These are phyloP conservation scores for Carcharodon carcharias DNA, from an alignment of 2,797 vertebrate species.

Conservation along the genomic window DNA sequence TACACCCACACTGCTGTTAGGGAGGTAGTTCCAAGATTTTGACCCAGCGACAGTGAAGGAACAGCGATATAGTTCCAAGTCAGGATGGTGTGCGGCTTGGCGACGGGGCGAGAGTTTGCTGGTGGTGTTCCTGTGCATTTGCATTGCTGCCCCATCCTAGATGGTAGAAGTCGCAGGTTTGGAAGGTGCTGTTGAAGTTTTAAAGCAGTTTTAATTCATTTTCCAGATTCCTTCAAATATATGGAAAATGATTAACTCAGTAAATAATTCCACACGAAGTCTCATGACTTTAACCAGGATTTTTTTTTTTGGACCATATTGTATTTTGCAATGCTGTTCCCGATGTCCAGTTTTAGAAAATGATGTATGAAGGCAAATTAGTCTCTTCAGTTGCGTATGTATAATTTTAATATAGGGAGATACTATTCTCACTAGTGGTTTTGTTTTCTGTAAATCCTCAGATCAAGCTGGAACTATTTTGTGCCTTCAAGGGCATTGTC, in stretches of 20 bases:
- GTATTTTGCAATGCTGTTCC: neutral
- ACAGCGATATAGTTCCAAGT: no score
- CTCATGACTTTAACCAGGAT: neutral
- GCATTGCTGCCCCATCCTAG: no score
- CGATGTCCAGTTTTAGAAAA: neutral
- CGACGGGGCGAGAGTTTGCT: no score
- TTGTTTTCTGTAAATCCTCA: neutral
- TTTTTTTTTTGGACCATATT: neutral
- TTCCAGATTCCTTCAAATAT: neutral
- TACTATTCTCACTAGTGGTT: neutral
- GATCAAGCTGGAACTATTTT: neutral
- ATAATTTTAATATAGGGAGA: neutral
- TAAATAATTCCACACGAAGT: neutral
- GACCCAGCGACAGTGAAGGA: no score
- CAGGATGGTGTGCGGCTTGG: no score
- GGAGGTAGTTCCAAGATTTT: no score
- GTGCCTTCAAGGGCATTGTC: neutral
- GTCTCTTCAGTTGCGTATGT: neutral
- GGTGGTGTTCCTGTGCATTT: no score
- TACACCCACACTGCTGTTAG: no score
- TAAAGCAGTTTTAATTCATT: neutral
- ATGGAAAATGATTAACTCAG: neutral
- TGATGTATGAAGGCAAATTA: neutral
- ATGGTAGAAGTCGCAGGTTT: no score
- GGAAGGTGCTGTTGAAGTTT: no score